phyloP scores from a whole-genome alignment of 2,888 invertebrate genomes.

The Sturmia bella region DNA sequence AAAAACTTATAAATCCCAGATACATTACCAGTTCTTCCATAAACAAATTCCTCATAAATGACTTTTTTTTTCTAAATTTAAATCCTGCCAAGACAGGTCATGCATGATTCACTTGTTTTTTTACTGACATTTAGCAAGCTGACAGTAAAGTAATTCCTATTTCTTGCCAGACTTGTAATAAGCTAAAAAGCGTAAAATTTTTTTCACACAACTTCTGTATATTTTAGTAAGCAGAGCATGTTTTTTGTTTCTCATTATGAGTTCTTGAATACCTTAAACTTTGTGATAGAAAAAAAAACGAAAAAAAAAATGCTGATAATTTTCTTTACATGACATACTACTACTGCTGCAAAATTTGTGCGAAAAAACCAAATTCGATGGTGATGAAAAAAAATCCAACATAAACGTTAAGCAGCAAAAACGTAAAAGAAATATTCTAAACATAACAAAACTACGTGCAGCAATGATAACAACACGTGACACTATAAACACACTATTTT shows the following conservation, averaged over 20 bases:
- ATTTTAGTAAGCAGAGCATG: conserved; percentile 55
- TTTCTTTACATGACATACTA: conserved; percentile 30
- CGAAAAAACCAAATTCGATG: conserved; percentile 32
- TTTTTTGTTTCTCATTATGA: conserved; percentile 50
- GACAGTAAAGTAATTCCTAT: conserved; percentile 4
- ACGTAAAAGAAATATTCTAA: conserved; percentile 65
- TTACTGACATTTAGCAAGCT: conserved; percentile 12
- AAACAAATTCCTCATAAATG: conserved; percentile 1
- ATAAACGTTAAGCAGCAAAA: conserved; percentile 15
- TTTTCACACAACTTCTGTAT: conserved; percentile 21
- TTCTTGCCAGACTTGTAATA: not conserved
- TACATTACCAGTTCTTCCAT: too few relatives aligned
- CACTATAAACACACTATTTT: conserved; percentile 74
- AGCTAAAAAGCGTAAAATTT: not conserved
- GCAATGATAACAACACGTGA: conserved; percentile 81
- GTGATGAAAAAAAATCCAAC: conserved; percentile 32
- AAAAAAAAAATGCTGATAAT: conserved; percentile 39
- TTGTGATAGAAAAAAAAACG: not conserved
- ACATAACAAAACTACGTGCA: conserved; percentile 80
- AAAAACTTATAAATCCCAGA: too few relatives aligned
- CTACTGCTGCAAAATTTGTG: not conserved
- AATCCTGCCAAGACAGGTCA: conserved; percentile 6
- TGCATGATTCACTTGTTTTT: conserved; percentile 44
- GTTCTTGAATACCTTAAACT: conserved; percentile 35
- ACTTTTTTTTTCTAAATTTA: not conserved